Base-by-base conservation (phyloP, 2,113 vertebrate genomes). In the Camarhynchus parvulus region DNA sequence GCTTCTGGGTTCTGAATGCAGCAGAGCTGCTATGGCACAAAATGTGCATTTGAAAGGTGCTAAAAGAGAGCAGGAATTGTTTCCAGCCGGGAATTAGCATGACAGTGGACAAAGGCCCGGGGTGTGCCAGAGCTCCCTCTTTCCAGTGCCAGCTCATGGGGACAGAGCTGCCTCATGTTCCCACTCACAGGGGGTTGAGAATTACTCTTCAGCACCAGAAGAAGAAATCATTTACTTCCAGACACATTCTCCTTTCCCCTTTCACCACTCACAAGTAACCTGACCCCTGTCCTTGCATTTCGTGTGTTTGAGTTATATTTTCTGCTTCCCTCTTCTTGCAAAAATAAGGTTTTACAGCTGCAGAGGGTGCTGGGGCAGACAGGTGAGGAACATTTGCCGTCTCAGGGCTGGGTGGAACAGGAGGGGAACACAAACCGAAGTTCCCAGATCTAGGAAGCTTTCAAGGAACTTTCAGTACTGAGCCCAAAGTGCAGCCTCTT, bases 21-120 rank as follows among this genome's bases (percentile, higher is more conserved):
- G 59, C 52, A 28, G 83, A 68, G 50, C 74, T 39, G 94, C 50
- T 37, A 22, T 66, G 92, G 74, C 91, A 94, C 95, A 72, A 92
- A 96, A 94, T 95, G 94, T 89, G 90, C 93, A 87, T 96, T 95
- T 96, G 96, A 95, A 97, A 96, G 86, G 88, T 89, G 92, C 62
- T 93, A 10, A 67, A 56, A 78, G 77, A 41, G 69, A 61, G 47
- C n/a, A 53, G 75, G 72, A 53, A 89, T 91, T 86, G 86, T 88
- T 95, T 80, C 63, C 89, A 78, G 22, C 4, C 64, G n/a, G 93
- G 79, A 88, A 95, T 96, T 96, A 87, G 93, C 94, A 97, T 96
- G 95, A 94, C 90, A 94, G 47, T 89, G 92, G 87, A 66, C 77
- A 90, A 83, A 91, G 92, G 74, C 55, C 59, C 22, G 63, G 66